Evolutionary conservation across 2,113 vertebrate genomes (phyloP).

Genomic region (Seriola aureovittata): DNA sequence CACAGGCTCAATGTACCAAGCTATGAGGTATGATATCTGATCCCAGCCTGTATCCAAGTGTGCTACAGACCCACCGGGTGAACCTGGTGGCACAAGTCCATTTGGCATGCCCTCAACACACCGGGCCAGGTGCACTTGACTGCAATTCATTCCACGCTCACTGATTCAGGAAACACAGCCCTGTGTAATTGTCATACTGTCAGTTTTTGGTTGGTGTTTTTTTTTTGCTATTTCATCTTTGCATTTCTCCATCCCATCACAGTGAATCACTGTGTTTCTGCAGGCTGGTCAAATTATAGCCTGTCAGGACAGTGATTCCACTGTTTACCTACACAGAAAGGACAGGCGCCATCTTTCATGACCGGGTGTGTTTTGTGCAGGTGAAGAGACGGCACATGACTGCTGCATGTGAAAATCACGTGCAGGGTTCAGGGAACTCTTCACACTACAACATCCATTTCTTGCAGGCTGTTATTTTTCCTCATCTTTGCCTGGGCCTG

Average conservation of each 20-base stretch:
- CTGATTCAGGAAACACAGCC: neutral
- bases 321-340: neutral
- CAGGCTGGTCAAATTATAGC: neutral
- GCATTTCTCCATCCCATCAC: neutral
- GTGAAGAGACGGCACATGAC: neutral
- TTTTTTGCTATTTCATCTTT: neutral
- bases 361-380: neutral
- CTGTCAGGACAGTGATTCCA: neutral
- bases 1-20: no score
- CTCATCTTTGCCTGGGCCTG: neutral
- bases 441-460: neutral
- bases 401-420: no score
- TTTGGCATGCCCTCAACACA: neutral
- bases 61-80: no score
- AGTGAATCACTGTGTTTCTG: neutral
- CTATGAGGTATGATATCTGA: neutral
- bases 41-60: no score
- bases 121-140: neutral
- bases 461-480: neutral
- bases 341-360: neutral
- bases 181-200: neutral
- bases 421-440: neutral
- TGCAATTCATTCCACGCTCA: neutral
- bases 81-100: neutral
- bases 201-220: neutral